Percentiles rank a stretch among this genome's conserved stretches.
These are phyloP conservation scores for Cheilosia vernalis DNA, from an alignment of 2,888 invertebrate species.

Conservation along the genomic window DNA sequence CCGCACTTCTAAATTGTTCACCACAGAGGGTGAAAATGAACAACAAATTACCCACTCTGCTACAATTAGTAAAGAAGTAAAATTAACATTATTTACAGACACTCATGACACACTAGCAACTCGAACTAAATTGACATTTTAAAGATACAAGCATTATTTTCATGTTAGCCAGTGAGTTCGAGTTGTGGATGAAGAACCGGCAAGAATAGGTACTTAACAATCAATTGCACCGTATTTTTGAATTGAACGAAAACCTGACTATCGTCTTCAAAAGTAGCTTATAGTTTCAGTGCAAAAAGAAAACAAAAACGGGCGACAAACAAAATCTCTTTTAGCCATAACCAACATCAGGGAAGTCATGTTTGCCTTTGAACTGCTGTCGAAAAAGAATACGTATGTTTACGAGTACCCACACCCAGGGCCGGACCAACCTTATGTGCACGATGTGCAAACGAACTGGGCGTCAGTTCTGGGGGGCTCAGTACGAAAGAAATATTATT, in stretches of 20 bases:
- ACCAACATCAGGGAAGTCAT: slow-evolving; percentile 10
- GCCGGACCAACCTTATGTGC: too few relatives aligned
- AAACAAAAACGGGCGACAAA: neutral
- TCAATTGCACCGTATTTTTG: slow-evolving; percentile 18
- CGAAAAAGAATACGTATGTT: neutral
- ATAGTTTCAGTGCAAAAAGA: neutral
- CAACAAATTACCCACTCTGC: neutral
- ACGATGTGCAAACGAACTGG: too few relatives aligned
- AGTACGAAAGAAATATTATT: too few relatives aligned
- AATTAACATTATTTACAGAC: neutral
- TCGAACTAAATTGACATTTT: neutral
- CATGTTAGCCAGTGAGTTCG: neutral
- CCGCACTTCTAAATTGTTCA: neutral
- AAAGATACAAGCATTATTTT: neutral
- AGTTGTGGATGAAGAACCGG: slow-evolving; percentile 2
- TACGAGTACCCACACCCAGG: neutral
- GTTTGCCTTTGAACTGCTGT: slow-evolving; percentile 30
- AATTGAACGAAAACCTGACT: slow-evolving; percentile 17
- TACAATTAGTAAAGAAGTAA: neutral
- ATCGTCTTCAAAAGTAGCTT: neutral
- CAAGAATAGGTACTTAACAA: neutral
- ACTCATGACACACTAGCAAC: slow-evolving; percentile 1
- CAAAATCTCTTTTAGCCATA: slow-evolving; percentile 10
- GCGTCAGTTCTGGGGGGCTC: too few relatives aligned
- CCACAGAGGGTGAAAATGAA: neutral